Evolutionary conservation across 2,888 invertebrate species (phyloP), one percentile per base, ranked within the genome.

Genomic region (Thymelicus sylvestris): DNA sequence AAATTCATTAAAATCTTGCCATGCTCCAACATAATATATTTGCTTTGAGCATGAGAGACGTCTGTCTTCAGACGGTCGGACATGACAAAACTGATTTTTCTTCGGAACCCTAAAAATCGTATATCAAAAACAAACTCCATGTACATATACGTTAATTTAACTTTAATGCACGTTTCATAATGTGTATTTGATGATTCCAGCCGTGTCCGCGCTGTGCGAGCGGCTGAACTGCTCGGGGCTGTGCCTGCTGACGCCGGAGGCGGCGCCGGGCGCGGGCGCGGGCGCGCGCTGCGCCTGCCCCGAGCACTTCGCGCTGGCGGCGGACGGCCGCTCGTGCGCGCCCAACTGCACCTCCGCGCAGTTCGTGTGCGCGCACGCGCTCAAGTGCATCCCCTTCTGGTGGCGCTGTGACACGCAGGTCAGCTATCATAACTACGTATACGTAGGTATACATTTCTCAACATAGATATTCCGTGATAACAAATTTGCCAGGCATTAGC

Each of bases 341-440:
- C 95, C 96, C 74, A 97, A 97, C 86, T 97, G 98, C 87, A 96
- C 97, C 0, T 94, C 96, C 0, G 96, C 97, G 38, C 97, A 98
- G 89, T 97, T 98, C 88, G 95, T 97, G 76, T 98, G 98, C 88
- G 93, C 92, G 7, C 90, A 94, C 44, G 96, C 97, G 4, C 97
- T 96, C 87, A 98, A 97, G 86, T 98, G 98, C 87, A 97, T 98
- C 77, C 98, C 98, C 1, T 97, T 96, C 97, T 98, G 91, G 91
- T 91, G 91, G 92, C 86, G 89, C 64, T 92, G 92, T 79, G 92
- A 92, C 79, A 91, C 90, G n/a, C 88, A 86, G 83, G 84, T 84
- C 38, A 39, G 63, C 8, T 12, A 12, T 12, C 10, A 4, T 44
- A 10, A 10, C 44, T 10, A 4, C 2, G 0, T 8, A 41, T 41